Conservation (phyloP, 2,113 vertebrate genomes). For the Anhinga anhinga region DNA sequence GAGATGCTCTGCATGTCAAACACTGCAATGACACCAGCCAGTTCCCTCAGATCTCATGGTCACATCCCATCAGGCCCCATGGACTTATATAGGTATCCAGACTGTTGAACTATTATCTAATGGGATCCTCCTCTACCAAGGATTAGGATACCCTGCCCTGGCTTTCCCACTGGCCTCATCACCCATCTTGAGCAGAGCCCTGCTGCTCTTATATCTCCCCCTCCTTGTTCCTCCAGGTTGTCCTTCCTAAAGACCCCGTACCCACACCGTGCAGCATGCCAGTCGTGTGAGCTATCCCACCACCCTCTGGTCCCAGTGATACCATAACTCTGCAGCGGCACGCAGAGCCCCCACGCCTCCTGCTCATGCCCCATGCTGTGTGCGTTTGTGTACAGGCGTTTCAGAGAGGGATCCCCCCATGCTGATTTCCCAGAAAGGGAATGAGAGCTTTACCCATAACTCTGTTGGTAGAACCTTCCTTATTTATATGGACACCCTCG, state of each 20-base stretch:
- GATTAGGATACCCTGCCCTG: not conserved
- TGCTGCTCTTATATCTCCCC: not conserved
- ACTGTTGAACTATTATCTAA: not conserved
- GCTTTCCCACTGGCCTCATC: not conserved
- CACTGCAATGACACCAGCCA: not conserved
- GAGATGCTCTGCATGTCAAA: no score
- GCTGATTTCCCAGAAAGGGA: not conserved
- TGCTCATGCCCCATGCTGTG: fast-evolving
- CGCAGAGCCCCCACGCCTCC: not conserved
- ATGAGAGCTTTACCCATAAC: not conserved
- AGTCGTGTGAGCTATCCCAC: no score
- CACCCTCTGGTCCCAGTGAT: not conserved
- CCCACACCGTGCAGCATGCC: not conserved
- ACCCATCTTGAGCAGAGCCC: not conserved
- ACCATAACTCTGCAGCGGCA: fast-evolving
- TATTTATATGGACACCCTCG: not conserved
- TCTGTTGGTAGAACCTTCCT: not conserved
- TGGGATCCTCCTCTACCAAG: not conserved
- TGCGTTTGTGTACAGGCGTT: fast-evolving
- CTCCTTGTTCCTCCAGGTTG: not conserved
- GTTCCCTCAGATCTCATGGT: not conserved
- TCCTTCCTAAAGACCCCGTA: not conserved
- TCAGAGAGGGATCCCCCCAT: fast-evolving
- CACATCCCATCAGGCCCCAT: not conserved
- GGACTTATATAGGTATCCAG: not conserved